Conservation (phyloP, 2,888 invertebrate genomes). For the Cynaeus angustus region DNA sequence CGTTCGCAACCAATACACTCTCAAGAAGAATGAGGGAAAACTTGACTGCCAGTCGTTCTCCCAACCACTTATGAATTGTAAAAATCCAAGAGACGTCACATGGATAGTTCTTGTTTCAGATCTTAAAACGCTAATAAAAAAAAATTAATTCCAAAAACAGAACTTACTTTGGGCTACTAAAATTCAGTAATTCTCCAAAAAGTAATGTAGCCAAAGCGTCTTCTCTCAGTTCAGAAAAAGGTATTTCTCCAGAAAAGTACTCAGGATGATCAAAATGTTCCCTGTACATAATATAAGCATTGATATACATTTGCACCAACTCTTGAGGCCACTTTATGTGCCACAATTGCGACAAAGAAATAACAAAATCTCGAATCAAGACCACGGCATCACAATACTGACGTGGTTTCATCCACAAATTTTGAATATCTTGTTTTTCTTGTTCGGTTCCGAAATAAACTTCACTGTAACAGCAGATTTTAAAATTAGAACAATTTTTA, state of each 20-base stretch:
- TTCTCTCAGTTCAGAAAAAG: conserved; percentile 69
- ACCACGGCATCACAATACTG: conserved; percentile 76
- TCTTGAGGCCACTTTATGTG: conserved; percentile 78
- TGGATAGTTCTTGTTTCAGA: conserved; percentile 62
- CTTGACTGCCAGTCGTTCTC: conserved; percentile 71
- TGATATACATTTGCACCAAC: conserved; percentile 75
- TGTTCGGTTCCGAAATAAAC: conserved; percentile 75
- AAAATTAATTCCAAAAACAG: conserved; percentile 5
- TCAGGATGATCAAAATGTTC: conserved; percentile 74
- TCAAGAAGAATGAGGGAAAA: conserved; percentile 70
- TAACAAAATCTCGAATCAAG: conserved; percentile 77
- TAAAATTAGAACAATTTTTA: too few relatives aligned
- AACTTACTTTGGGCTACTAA: conserved; percentile 58
- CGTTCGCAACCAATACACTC: conserved; percentile 75
- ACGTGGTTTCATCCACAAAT: conserved; percentile 77
- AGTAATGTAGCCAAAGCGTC: conserved; percentile 74
- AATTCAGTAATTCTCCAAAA: conserved; percentile 73
- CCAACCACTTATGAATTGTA: conserved; percentile 72
- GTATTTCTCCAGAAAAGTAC: conserved; percentile 68
- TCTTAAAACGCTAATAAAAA: conserved; percentile 13
- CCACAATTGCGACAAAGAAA: conserved; percentile 77
- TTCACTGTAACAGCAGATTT: neutral
- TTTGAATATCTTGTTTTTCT: conserved; percentile 79
- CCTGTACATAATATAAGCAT: conserved; percentile 75
- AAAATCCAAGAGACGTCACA: conserved; percentile 71